Evolutionary conservation across 2,797 vertebrate genomes (phyloP), one percentile per base, ranked within the genome.

Genomic region (Streptopelia turtur): DNA sequence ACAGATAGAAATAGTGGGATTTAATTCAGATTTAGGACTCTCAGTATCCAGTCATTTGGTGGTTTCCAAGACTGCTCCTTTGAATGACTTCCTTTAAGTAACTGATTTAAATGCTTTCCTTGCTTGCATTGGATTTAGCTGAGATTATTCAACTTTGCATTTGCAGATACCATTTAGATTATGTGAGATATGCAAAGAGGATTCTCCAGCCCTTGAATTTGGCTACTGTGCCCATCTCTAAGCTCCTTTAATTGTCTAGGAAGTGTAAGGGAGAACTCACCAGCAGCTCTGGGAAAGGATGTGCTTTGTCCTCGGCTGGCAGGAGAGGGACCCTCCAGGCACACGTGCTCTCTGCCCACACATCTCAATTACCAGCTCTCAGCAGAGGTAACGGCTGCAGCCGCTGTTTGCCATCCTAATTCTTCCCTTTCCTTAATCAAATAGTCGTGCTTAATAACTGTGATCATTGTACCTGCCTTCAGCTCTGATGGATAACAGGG

Each of bases 111-210:
- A 92, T 87, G 37, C 70, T 84, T 81, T 50, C 83, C 80, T 91
- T 68, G 64, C 53, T 85, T 94, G 83, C 72, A 47, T 47, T 86
- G 82, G 82, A 80, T 94, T 94, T 91, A 92, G 87, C 68, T 80
- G 82, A 87, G 84, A 92, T 94, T 85, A 80, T 77, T 80, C 65
- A 53, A 81, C 69, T 94, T 92, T 88, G 68, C 65, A 71, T 83
- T 83, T 60, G 71, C 85, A 95, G 91, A 93, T 85, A 68, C 18
- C 30, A 21, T 93, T 94, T 70, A 87, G 72, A 89, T 91, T 66
- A 49, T 10, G 35, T 45, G 79, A 89, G 71, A 70, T 57, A 60
- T 5, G 41, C 64, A 53, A 92, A 93, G 56, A 92, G 25, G 60
- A 77, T 87, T 68, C 75, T 70, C 43, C 64, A 89, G 60, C 25